phyloP scores from a whole-genome alignment of 2,113 vertebrate species.

The Lanius ludovicianus region DNA sequence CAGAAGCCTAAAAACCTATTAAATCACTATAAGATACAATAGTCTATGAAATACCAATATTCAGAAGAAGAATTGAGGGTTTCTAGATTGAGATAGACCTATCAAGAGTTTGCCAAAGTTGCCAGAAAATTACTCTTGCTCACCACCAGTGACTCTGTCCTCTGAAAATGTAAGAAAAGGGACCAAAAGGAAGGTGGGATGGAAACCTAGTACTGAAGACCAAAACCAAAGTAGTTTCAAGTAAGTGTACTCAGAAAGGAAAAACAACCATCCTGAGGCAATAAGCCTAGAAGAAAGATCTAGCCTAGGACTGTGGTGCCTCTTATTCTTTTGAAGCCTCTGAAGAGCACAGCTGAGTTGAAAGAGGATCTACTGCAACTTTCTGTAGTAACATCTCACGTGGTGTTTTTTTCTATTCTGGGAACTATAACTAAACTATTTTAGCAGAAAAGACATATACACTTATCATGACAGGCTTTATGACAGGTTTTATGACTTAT shows the following conservation, averaged over 20 bases:
- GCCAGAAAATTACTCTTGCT: background rate
- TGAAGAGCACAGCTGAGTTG: background rate
- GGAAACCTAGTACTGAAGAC: background rate
- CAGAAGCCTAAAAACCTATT: background rate
- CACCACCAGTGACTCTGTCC: background rate
- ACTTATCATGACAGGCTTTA: slow-evolving; percentile 12
- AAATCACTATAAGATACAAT: background rate
- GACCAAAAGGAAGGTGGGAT: background rate
- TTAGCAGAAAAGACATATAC: slow-evolving; percentile 3
- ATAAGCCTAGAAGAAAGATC: background rate
- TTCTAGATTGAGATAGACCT: background rate
- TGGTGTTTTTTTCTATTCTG: background rate
- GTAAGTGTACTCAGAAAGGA: background rate
- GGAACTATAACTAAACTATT: slow-evolving; percentile 1
- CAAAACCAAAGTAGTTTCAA: background rate
- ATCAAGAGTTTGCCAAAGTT: background rate
- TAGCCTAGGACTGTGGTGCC: background rate
- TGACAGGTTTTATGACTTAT: slow-evolving; percentile 38
- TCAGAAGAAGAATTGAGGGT: background rate
- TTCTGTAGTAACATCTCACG: background rate
- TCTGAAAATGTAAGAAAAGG: background rate
- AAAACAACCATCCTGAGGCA: background rate
- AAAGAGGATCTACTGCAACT: background rate
- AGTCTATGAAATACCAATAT: background rate
- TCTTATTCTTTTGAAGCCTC: background rate